phyloP scores from a whole-genome alignment of 2,888 invertebrate species.

The Epinotia bilunana region DNA sequence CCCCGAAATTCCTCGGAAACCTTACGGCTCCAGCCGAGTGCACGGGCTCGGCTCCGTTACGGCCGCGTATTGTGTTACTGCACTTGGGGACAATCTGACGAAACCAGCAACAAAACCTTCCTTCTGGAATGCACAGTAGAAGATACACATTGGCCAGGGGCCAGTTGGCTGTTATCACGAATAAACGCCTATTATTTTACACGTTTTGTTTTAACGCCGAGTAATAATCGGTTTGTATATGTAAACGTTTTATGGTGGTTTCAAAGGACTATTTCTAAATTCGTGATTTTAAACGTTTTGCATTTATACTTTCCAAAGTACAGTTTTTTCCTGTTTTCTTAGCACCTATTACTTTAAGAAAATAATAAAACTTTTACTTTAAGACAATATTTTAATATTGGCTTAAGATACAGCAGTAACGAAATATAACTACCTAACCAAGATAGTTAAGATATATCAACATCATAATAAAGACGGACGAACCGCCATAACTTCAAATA shows the following conservation, averaged over 20 bases:
- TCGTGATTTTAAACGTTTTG: not conserved
- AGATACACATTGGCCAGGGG: not conserved
- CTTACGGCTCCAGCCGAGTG: conserved; percentile 59
- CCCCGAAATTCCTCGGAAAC: conserved; percentile 59
- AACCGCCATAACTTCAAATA: conserved; percentile 34
- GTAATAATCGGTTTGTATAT: not conserved
- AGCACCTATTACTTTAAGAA: too few relatives aligned
- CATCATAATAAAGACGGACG: conserved; percentile 36
- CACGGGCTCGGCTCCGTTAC: conserved; percentile 59
- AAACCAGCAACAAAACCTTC: not conserved
- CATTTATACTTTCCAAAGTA: not conserved
- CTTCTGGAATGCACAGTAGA: not conserved
- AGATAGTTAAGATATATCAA: conserved; percentile 30
- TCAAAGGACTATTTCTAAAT: too few relatives aligned
- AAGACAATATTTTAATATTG: not conserved
- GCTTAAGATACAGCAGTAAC: conserved; percentile 1
- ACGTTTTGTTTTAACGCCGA: too few relatives aligned
- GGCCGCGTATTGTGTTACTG: conserved; percentile 50
- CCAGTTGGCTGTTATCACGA: too few relatives aligned
- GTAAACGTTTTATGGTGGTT: too few relatives aligned
- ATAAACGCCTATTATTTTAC: too few relatives aligned
- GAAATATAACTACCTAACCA: not conserved
- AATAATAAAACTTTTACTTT: too few relatives aligned
- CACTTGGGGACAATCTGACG: conserved; percentile 45
- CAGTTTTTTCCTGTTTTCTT: not conserved